Evolutionary conservation across 2,888 invertebrate species (phyloP).

Genomic region (Eupithecia exiguata): DNA sequence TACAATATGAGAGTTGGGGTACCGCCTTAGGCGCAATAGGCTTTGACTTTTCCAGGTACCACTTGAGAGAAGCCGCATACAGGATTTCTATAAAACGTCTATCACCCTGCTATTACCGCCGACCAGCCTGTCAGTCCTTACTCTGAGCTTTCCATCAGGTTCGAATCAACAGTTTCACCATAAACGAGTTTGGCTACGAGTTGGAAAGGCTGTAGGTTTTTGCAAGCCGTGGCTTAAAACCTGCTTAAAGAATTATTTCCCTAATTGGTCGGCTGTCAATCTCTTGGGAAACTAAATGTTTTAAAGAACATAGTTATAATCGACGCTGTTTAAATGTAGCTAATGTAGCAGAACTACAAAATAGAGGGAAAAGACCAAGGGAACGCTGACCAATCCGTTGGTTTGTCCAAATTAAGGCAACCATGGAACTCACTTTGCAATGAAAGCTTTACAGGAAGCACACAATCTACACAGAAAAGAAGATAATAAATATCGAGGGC

Average conservation of each 20-base stretch:
- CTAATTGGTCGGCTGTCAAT: background rate
- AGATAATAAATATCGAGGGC: too few species aligned
- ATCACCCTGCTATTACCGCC: background rate
- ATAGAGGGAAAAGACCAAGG: too few species aligned
- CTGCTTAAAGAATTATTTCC: background rate
- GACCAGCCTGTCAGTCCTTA: background rate
- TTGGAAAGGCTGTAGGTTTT: background rate
- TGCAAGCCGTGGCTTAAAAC: background rate
- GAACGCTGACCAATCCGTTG: too few species aligned
- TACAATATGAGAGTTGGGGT: too few species aligned
- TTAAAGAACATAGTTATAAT: background rate
- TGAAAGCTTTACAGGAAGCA: too few species aligned
- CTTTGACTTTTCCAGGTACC: background rate
- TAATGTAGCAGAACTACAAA: background rate
- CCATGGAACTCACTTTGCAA: background rate
- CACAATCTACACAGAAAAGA: too few species aligned
- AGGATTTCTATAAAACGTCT: background rate
- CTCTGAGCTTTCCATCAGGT: background rate
- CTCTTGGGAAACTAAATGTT: background rate
- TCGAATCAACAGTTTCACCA: background rate
- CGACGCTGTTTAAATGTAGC: background rate
- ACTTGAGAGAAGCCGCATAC: background rate
- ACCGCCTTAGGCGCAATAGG: background rate
- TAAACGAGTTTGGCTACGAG: background rate
- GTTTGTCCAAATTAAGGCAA: background rate